phyloP scores from a whole-genome alignment of 2,888 invertebrate genomes.

The Meloe dianella region DNA sequence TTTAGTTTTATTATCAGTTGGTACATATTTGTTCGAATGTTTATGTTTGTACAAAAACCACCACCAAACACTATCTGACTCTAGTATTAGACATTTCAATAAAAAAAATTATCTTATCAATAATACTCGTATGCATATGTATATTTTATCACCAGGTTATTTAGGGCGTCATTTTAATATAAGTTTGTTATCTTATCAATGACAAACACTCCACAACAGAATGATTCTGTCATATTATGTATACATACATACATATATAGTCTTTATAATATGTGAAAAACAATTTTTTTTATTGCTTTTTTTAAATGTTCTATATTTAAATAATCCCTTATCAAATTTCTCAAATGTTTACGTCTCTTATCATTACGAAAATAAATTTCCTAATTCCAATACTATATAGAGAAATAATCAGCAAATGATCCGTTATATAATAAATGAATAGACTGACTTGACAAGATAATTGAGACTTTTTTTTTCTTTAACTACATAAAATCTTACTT shows the following conservation, averaged over 20 bases:
- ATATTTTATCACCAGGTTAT: constrained; percentile 31
- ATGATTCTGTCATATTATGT: constrained; percentile 20
- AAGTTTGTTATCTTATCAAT: constrained; percentile 29
- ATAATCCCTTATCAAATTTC: constrained; percentile 21
- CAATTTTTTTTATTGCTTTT: constrained; percentile 31
- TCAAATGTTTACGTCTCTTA: constrained; percentile 29
- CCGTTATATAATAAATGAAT: neutral
- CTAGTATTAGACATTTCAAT: constrained; percentile 26
- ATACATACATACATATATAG: constrained; percentile 10
- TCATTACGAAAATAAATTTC: constrained; percentile 20
- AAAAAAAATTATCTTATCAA: constrained; percentile 31
- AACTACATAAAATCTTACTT: neutral
- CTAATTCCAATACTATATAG: constrained; percentile 16
- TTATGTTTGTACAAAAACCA: constrained; percentile 20
- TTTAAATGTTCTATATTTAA: constrained; percentile 19
- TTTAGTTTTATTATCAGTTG: constrained; percentile 24
- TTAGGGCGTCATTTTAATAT: constrained; percentile 34
- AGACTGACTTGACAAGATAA: constrained; percentile 3
- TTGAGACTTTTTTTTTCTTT: neutral
- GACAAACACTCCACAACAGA: constrained; percentile 30
- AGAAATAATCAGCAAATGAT: neutral
- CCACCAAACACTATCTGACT: constrained; percentile 12
- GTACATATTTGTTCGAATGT: constrained; percentile 27
- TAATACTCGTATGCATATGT: constrained; percentile 27
- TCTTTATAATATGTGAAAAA: constrained; percentile 24